phyloP scores from a whole-genome alignment of 2,797 vertebrate species.

The Brachyalestes nurse region DNA sequence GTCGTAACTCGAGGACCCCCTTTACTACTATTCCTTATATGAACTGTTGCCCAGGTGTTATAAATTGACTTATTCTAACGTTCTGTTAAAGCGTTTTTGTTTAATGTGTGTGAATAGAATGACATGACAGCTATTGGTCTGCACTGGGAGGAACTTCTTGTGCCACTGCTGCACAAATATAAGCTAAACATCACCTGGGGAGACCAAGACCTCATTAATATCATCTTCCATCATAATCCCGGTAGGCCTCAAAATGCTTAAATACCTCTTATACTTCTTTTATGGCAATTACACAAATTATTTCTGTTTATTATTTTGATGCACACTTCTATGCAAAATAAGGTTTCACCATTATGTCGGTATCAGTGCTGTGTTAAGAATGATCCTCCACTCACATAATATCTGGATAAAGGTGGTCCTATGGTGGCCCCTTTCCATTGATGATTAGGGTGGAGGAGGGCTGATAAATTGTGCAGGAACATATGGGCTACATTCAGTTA shows the following conservation, averaged over 20 bases:
- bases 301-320: too few relatives aligned
- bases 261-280: background rate
- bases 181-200: slow-evolving; percentile 97
- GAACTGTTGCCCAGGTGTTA: background rate
- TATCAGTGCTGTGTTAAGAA: background rate
- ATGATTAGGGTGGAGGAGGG: background rate
- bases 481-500: background rate
- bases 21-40: too few relatives aligned
- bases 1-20: too few relatives aligned
- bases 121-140: slow-evolving; percentile 87
- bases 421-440: background rate
- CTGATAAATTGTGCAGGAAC: background rate
- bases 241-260: slow-evolving; percentile 69
- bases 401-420: background rate
- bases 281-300: too few relatives aligned
- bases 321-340: too few relatives aligned
- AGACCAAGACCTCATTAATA: slow-evolving; percentile 94
- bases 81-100: background rate
- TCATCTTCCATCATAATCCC: slow-evolving; percentile 94
- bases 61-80: background rate
- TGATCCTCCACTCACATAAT: background rate
- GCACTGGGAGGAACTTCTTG: slow-evolving; percentile 90
- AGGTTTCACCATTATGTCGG: background rate
- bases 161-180: slow-evolving; percentile 93
- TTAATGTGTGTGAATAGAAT: slow-evolving; percentile 76